These are phyloP conservation scores for Pogonocichla stellata DNA, from an alignment of 2,113 vertebrate genomes.

Conservation along the genomic window DNA sequence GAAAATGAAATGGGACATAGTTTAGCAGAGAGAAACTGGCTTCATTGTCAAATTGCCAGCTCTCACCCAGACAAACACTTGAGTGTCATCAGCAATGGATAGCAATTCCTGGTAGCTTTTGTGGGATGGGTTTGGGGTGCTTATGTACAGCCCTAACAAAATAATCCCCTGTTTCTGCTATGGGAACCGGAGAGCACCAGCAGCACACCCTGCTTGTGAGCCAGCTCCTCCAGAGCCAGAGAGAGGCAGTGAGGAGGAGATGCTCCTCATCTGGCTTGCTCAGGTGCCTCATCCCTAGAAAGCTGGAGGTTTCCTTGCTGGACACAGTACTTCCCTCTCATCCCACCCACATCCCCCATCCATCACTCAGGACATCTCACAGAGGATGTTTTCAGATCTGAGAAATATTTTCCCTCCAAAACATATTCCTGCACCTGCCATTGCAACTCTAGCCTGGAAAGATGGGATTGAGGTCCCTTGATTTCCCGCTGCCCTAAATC, in stretches of 20 bases:
- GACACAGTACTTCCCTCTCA: neutral
- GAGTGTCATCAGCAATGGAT: neutral
- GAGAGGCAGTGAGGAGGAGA: neutral
- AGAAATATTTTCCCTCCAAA: neutral
- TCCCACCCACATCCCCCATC: neutral
- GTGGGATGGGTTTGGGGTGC: neutral
- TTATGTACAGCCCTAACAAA: neutral
- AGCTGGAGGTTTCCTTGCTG: neutral
- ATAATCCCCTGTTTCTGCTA: neutral
- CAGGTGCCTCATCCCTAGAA: neutral
- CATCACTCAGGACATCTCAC: neutral
- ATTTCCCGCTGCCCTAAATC: neutral
- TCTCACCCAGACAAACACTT: neutral
- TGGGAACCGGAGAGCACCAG: neutral
- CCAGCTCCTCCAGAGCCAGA: neutral
- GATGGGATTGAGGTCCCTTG: neutral
- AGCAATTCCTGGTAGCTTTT: neutral
- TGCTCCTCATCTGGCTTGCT: neutral
- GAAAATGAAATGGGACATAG: neutral
- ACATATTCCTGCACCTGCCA: neutral
- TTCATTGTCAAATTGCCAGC: neutral
- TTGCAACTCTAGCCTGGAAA: neutral
- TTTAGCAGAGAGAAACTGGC: neutral
- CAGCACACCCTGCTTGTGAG: neutral
- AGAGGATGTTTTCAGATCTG: neutral